Percentiles rank a stretch among this genome's conserved stretches.
phyloP scores from a whole-genome alignment of 2,888 invertebrate genomes.

The Teleogryllus oceanicus region DNA sequence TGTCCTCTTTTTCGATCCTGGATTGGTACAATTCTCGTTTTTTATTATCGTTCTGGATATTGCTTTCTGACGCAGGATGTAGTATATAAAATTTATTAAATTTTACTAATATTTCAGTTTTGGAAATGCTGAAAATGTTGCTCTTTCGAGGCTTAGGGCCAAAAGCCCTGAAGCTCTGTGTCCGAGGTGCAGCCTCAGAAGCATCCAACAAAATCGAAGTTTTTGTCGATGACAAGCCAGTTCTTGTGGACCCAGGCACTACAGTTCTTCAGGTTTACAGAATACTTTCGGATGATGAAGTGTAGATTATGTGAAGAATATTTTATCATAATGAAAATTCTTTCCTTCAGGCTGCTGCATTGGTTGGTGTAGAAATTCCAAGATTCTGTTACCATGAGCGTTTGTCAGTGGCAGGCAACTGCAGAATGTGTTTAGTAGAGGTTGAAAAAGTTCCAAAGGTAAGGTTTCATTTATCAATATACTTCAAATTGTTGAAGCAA shows the following conservation, averaged over 20 bases:
- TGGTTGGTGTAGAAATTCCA: conserved; percentile 95
- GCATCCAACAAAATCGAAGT: conserved; percentile 83
- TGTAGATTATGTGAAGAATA: not conserved
- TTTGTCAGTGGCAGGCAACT: conserved; percentile 97
- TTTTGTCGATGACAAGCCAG: conserved; percentile 94
- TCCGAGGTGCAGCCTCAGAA: conserved; percentile 43
- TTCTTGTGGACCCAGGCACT: conserved; percentile 91
- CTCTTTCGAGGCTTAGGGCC: not conserved
- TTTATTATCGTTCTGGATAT: too few relatives aligned
- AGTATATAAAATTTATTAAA: too few relatives aligned
- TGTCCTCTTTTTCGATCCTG: too few relatives aligned
- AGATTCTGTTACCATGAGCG: conserved; percentile 99
- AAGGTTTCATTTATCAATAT: conserved; percentile 22
- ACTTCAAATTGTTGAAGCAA: too few relatives aligned
- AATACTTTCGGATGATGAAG: not conserved
- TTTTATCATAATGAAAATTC: conserved; percentile 26
- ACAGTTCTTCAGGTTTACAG: conserved; percentile 84
- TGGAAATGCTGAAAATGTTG: not conserved
- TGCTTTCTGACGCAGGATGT: too few relatives aligned
- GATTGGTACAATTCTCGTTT: too few relatives aligned
- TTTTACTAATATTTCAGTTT: too few relatives aligned
- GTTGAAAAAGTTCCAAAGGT: conserved; percentile 95
- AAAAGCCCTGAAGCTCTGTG: conserved; percentile 22
- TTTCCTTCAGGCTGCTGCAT: conserved; percentile 78
- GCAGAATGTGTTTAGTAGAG: conserved; percentile 99